Base-by-base conservation (phyloP, 2,888 invertebrate species). In the Orthosia gothica region DNA sequence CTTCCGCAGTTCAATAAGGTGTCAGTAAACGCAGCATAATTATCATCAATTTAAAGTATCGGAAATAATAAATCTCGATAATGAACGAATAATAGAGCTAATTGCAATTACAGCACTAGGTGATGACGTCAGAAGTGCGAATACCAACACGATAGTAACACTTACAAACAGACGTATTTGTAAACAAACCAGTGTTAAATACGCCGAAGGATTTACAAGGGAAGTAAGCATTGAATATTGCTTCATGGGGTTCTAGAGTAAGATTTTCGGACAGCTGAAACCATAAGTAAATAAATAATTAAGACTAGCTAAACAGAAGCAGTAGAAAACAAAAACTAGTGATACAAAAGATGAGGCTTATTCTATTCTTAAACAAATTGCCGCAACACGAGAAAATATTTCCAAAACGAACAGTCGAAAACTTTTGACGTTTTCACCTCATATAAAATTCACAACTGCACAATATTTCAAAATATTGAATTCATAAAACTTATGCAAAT, bases 401-500 rank as follows among this genome's bases (percentile, higher is more conserved):
- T 3, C 5, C 9, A 47, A 64, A 68, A 47, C 1, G 65, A 26
- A 12, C 49, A 40, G n/a, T 15, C 18, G 13, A 45, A 26, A 50
- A 16, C 45, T 55, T 67, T 50, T 64, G 63, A 70, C 13, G 57
- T 72, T 82, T 83, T 85, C 77, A 70, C 75, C 59, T 68, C 49
- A 54, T 78, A 50, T 55, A 70, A 79, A 81, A 76, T 83, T 70
- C 74, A 74, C 45, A 74, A 67, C 23, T 15, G 45, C 26, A 57
- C 15, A 52, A 52, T 16, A 74, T 76, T 74, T 75, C 74, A 82
- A 70, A 74, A 71, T 63, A 82, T 64, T 61, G 45, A 50, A 62
- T 80, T 57, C 79, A 75, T 73, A 78, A 71, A 57, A 70, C 63
- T 50, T 78, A 76, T 74, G 80, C 77, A 84, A 84, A 84, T 86